Evolutionary conservation across 2,113 vertebrate species (phyloP).

Genomic region (Acanthochromis polyacanthus): DNA sequence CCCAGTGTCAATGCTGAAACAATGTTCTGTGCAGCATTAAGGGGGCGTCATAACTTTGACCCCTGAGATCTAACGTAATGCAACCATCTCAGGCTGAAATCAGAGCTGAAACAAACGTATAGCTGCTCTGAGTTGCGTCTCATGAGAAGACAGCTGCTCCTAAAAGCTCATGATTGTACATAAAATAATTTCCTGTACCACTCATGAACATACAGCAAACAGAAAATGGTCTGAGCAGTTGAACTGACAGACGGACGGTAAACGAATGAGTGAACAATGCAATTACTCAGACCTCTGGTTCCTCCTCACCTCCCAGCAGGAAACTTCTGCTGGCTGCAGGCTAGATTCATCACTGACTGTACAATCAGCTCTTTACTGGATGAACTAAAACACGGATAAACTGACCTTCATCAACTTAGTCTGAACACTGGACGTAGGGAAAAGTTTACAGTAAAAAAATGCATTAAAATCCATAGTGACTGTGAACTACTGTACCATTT

Average conservation of each 20-base stretch:
- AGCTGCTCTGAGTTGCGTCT: too few relatives aligned
- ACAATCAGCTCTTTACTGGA: not conserved
- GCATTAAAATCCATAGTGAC: too few relatives aligned
- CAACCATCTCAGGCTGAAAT: accelerated
- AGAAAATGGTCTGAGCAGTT: not conserved
- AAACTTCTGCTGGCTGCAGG: conserved; percentile 32
- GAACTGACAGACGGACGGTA: conserved; percentile 64
- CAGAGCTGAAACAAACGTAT: not conserved
- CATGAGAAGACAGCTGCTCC: too few relatives aligned
- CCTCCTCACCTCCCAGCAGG: conserved; percentile 51
- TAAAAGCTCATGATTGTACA: not conserved
- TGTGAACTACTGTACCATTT: too few relatives aligned
- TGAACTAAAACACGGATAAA: conserved; percentile 9
- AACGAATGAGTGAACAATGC: conserved; percentile 65
- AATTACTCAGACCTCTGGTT: conserved; percentile 59
- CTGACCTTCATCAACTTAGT: not conserved
- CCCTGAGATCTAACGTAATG: not conserved
- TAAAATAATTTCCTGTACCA: not conserved
- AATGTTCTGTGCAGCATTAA: too few relatives aligned
- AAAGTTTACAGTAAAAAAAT: not conserved
- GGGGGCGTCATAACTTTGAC: not conserved
- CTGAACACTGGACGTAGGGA: not conserved
- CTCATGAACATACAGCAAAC: not conserved
- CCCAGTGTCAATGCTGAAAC: too few relatives aligned
- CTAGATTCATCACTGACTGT: conserved; percentile 25